Conservation (phyloP, 2,113 vertebrate species). For the Colossoma macropomum region DNA sequence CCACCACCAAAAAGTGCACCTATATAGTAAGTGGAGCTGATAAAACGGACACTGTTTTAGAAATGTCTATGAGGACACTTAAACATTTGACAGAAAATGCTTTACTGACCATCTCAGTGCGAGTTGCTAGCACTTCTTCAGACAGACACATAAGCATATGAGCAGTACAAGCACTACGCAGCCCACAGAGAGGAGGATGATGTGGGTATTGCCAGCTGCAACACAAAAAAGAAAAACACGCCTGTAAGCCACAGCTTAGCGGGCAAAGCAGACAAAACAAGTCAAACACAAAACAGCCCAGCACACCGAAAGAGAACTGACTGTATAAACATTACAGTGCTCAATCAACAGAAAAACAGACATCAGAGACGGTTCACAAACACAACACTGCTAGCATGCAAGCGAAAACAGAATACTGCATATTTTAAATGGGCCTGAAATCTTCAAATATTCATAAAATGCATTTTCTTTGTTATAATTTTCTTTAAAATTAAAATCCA, state of each 20-base stretch:
- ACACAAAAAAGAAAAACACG: slow-evolving; percentile 53
- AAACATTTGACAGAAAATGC: too few species aligned
- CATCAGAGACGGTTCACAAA: background rate
- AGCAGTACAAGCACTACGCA: slow-evolving; percentile 65
- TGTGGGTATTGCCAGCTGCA: slow-evolving; percentile 59
- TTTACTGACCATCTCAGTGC: slow-evolving; percentile 67
- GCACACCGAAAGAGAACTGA: background rate
- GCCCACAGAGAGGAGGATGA: slow-evolving; percentile 69
- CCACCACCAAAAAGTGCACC: too few species aligned
- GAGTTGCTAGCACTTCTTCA: slow-evolving; percentile 73
- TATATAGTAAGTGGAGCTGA: too few species aligned
- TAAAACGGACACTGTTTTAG: too few species aligned
- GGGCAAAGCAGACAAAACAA: background rate
- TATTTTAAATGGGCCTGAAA: too few species aligned
- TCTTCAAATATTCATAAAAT: too few species aligned
- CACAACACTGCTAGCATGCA: too few species aligned
- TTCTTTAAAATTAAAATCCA: too few species aligned
- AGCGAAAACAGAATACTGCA: too few species aligned
- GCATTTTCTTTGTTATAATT: too few species aligned
- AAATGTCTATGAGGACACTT: too few species aligned
- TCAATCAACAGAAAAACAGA: background rate
- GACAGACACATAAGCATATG: slow-evolving; percentile 72
- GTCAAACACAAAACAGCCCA: background rate
- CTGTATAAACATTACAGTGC: background rate
- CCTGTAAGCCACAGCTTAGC: background rate